Evolutionary conservation across 2,797 vertebrate genomes (phyloP).

Genomic region (Percopsis omiscomaycus): DNA sequence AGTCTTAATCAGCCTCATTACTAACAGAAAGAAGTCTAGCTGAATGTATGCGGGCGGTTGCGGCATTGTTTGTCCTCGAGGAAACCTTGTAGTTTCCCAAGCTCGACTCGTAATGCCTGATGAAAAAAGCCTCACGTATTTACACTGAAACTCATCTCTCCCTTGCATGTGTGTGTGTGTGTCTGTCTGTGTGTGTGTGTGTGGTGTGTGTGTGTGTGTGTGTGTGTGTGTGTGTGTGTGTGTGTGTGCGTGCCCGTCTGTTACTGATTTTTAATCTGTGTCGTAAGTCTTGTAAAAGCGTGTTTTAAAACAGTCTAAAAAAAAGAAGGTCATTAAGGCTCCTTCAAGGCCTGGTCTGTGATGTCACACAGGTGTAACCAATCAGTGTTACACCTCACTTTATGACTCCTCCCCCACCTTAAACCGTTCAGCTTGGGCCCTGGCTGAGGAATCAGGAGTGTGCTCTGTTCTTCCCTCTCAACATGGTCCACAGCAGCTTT

Average conservation of each 20-base stretch:
- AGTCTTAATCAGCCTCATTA: conserved; percentile 41
- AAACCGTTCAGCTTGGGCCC: conserved; percentile 68
- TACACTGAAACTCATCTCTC: conserved; percentile 53
- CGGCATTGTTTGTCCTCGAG: conserved; percentile 38
- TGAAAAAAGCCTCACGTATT: conserved; percentile 59
- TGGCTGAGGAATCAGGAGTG: conserved; percentile 57
- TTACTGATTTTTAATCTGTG: neutral
- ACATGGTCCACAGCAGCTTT: conserved; percentile 11
- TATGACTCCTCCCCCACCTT: neutral
- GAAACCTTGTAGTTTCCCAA: conserved; percentile 7
- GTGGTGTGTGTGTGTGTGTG: conserved; percentile 15
- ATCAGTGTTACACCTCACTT: too few species aligned
- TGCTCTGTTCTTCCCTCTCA: conserved; percentile 37
- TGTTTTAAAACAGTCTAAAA: too few species aligned
- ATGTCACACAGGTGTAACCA: too few species aligned
- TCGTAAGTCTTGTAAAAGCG: too few species aligned
- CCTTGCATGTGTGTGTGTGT: conserved; percentile 24
- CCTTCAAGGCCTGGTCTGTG: too few species aligned
- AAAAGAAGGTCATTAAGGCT: too few species aligned
- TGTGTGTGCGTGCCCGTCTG: neutral
- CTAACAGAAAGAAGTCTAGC: conserved; percentile 63
- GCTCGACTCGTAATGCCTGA: conserved; percentile 51
- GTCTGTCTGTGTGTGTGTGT: conserved; percentile 18
- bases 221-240: conserved; percentile 3
- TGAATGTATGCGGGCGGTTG: conserved; percentile 50